These are phyloP conservation scores for Progne subis DNA, from an alignment of 2,113 vertebrate genomes.

Conservation along the genomic window DNA sequence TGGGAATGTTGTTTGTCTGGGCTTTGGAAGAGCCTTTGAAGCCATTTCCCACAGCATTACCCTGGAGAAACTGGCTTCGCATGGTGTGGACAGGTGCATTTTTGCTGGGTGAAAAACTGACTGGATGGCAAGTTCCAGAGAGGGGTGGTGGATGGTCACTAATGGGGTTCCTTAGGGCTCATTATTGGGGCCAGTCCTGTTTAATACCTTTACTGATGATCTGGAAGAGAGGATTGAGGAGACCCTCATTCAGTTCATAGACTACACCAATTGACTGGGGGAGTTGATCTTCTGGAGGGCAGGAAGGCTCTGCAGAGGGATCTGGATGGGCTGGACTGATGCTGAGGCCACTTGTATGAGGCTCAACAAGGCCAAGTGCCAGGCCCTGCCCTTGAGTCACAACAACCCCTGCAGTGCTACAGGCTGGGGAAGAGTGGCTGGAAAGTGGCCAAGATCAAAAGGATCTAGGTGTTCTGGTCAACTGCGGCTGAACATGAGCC, in stretches of 20 bases:
- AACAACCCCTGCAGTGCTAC: background rate
- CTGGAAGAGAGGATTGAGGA: background rate
- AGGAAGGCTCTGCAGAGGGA: background rate
- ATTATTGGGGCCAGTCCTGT: background rate
- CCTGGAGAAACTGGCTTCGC: background rate
- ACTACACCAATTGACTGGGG: rapidly evolving
- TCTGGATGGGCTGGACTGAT: background rate
- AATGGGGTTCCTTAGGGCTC: background rate
- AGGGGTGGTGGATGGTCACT: background rate
- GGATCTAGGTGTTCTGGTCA: rapidly evolving
- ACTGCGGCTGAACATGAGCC: background rate
- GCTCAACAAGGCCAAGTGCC: no score
- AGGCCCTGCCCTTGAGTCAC: background rate
- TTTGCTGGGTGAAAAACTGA: background rate
- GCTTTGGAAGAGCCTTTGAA: background rate
- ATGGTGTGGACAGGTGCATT: background rate
- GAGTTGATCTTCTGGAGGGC: background rate
- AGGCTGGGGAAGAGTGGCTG: background rate
- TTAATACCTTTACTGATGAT: background rate
- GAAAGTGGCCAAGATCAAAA: background rate
- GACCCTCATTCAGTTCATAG: background rate
- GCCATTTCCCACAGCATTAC: background rate
- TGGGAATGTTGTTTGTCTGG: background rate
- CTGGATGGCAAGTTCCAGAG: background rate
- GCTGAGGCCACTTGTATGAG: background rate